Conservation (phyloP, 2,888 invertebrate genomes). For the Tetragnatha montana region DNA sequence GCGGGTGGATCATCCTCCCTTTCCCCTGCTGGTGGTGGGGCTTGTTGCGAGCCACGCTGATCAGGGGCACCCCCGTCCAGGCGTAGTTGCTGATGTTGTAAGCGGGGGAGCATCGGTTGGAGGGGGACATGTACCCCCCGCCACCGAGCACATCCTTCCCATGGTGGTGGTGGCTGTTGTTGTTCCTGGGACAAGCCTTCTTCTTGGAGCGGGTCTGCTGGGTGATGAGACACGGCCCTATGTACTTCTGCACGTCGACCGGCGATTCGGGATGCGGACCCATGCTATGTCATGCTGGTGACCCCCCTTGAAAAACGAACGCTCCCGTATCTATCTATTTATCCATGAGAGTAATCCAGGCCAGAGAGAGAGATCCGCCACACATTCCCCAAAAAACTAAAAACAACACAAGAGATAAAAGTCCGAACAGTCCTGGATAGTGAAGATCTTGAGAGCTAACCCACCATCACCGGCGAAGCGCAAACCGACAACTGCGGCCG, state of each 20-base stretch:
- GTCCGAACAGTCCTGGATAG: not conserved
- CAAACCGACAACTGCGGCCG: slow-evolving; percentile 34
- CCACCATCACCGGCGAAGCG: slow-evolving; percentile 35
- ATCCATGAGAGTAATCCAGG: not conserved
- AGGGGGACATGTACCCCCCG: slow-evolving; percentile 36
- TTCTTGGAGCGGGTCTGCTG: slow-evolving; percentile 71
- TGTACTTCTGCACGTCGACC: slow-evolving; percentile 81
- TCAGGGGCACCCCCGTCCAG: slow-evolving; percentile 88
- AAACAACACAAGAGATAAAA: not conserved
- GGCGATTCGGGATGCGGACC: slow-evolving; percentile 83
- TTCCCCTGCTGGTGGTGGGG: slow-evolving; percentile 72
- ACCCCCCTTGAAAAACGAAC: not conserved
- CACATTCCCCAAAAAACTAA: not conserved
- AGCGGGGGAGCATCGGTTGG: slow-evolving; percentile 61
- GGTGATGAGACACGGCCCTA: slow-evolving; percentile 81
- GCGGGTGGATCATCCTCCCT: slow-evolving; percentile 50
- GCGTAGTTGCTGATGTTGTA: slow-evolving; percentile 58
- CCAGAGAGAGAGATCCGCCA: slow-evolving; percentile 3
- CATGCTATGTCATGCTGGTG: slow-evolving; percentile 77
- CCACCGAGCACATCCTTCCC: slow-evolving; percentile 36
- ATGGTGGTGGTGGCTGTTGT: not conserved
- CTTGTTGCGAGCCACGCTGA: slow-evolving; percentile 84
- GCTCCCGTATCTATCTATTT: not conserved
- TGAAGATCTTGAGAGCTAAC: slow-evolving; percentile 16
- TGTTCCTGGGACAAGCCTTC: slow-evolving; percentile 35